Evolutionary conservation across 2,113 vertebrate species (phyloP).

Genomic region (Maccullochella peelii): DNA sequence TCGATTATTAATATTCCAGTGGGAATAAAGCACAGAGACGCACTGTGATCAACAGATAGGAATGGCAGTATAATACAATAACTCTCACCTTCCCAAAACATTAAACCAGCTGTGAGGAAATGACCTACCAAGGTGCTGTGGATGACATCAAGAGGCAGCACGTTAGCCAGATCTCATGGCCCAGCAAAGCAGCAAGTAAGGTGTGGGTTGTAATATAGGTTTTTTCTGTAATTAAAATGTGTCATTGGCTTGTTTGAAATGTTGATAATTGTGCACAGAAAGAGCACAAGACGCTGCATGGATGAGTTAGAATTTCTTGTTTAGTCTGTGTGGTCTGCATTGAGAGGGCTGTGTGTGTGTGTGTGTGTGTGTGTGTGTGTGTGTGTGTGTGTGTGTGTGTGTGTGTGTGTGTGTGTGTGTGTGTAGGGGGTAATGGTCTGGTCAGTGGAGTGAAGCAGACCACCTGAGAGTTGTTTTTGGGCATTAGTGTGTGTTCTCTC

Average conservation of each 20-base stretch:
- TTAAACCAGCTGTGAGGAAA: conserved; percentile 72
- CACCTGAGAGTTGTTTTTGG: conserved; percentile 89
- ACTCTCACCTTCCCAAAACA: conserved; percentile 47
- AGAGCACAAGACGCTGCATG: conserved; percentile 31
- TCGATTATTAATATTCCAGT: conserved; percentile 61
- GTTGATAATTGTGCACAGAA: conserved; percentile 48
- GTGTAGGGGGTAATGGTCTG: conserved; percentile 80
- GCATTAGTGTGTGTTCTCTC: conserved; percentile 78
- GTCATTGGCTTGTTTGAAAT: conserved; percentile 65
- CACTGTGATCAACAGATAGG: conserved; percentile 54
- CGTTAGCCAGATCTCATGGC: conserved; percentile 5
- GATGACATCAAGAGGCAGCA: conserved; percentile 23
- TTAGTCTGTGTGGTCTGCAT: conserved; percentile 79
- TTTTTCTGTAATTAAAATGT: conserved; percentile 43
- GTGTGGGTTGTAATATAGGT: background rate
- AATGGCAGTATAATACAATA: conserved; percentile 35
- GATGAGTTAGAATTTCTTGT: conserved; percentile 65
- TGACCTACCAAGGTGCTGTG: conserved; percentile 50
- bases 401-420: conserved; percentile 36
- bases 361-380: conserved; percentile 39
- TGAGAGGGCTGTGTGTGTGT: conserved; percentile 45
- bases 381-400: conserved; percentile 37
- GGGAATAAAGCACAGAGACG: conserved; percentile 48
- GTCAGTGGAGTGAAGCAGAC: conserved; percentile 84
- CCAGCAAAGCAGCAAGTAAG: background rate